phyloP scores from a whole-genome alignment of 2,113 vertebrate species.

The Lanius collurio region DNA sequence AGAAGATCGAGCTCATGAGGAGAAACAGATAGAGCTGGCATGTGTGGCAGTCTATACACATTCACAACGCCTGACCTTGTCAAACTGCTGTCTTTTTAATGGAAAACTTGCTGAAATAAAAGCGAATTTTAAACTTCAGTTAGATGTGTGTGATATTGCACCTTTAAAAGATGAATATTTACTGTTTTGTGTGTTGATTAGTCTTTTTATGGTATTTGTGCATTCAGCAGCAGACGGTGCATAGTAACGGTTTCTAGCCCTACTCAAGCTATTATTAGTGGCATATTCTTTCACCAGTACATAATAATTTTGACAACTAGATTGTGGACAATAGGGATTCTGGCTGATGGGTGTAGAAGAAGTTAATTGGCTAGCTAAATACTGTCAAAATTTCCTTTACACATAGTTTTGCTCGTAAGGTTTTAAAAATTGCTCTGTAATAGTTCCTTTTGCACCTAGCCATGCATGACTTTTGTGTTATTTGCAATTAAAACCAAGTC shows the following conservation, averaged over 20 bases:
- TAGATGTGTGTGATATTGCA: background rate
- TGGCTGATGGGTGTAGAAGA: background rate
- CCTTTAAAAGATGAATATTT: background rate
- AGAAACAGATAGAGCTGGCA: background rate
- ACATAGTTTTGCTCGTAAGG: background rate
- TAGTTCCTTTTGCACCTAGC: background rate
- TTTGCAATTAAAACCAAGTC: background rate
- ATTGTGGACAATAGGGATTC: background rate
- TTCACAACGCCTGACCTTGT: background rate
- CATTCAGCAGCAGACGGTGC: background rate
- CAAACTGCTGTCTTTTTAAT: background rate
- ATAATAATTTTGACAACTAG: background rate
- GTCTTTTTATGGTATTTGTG: conserved; percentile 8
- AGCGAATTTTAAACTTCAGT: background rate
- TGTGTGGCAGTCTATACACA: background rate
- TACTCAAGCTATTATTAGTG: conserved; percentile 32
- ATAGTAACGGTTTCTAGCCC: conserved; percentile 1
- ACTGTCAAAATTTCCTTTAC: conserved; percentile 41
- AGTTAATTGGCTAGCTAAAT: background rate
- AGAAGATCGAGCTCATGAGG: background rate
- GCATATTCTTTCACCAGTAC: background rate
- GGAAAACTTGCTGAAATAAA: background rate
- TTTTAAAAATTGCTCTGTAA: conserved; percentile 23
- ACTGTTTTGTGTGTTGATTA: background rate
- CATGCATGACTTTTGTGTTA: background rate